phyloP scores from a whole-genome alignment of 2,113 vertebrate genomes.

The Crotalus horridus region DNA sequence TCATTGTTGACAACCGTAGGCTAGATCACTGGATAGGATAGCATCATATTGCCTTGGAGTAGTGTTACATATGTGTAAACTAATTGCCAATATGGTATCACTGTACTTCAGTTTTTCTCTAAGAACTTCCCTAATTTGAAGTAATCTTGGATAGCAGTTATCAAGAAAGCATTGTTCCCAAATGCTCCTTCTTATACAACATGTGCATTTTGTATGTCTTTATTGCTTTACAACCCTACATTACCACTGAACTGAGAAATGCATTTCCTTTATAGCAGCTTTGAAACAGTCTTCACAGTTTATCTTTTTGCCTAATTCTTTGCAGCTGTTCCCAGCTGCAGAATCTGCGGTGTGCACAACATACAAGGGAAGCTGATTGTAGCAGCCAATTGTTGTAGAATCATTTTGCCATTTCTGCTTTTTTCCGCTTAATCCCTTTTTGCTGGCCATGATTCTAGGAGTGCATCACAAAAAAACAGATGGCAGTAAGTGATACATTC shows the following conservation, averaged over 20 bases:
- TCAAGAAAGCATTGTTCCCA: background rate
- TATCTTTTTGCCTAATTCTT: conserved; percentile 54
- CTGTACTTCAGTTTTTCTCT: background rate
- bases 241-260: conserved; percentile 38
- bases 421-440: conserved; percentile 62
- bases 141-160: background rate
- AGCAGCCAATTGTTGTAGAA: conserved; percentile 37
- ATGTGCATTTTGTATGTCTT: rapidly evolving
- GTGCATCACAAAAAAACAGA: conserved; percentile 61
- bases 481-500: conserved; percentile 67
- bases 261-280: conserved; percentile 47
- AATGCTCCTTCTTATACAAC: background rate
- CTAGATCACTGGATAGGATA: background rate
- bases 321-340: conserved; percentile 59
- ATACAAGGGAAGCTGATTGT: conserved; percentile 14
- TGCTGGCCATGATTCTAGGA: conserved; percentile 54
- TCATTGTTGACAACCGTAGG: background rate
- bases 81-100: background rate
- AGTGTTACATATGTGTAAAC: background rate
- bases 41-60: background rate
- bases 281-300: conserved; percentile 63
- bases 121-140: background rate
- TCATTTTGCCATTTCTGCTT: conserved; percentile 50
- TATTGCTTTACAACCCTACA: conserved; percentile 20
- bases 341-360: conserved; percentile 22